Evolutionary conservation across 2,113 vertebrate genomes (phyloP).

Genomic region (Cryptoleucopteryx plumbea): DNA sequence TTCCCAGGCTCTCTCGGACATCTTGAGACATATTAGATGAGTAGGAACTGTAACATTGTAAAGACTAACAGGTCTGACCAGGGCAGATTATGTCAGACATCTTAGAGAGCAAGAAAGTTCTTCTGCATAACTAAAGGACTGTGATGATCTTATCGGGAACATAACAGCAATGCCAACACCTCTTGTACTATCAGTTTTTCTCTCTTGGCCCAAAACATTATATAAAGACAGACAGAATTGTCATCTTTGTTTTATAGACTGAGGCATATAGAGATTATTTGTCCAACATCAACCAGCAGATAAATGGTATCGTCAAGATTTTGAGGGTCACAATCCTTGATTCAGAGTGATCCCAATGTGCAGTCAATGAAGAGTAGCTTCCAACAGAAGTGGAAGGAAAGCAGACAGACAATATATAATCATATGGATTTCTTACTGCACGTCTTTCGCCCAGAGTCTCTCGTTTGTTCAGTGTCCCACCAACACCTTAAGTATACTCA

Average conservation of each 20-base stretch:
- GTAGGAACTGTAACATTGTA: background rate
- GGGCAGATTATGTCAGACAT: background rate
- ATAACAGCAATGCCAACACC: background rate
- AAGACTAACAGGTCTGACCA: background rate
- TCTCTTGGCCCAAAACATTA: background rate
- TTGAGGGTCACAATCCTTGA: background rate
- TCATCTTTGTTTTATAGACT: background rate
- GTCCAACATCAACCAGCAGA: background rate
- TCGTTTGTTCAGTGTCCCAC: background rate
- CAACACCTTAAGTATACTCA: background rate
- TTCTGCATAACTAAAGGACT: background rate
- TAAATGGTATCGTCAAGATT: rapidly evolving
- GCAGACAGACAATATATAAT: background rate
- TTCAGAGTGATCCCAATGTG: background rate
- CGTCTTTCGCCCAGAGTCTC: background rate
- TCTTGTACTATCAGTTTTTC: background rate
- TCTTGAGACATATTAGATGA: background rate
- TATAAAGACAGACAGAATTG: background rate
- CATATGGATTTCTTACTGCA: background rate
- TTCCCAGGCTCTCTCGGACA: background rate
- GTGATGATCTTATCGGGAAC: background rate
- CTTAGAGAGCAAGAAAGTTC: background rate
- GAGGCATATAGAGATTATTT: background rate
- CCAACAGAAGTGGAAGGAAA: background rate
- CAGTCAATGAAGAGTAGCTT: background rate